Percentiles rank a stretch among this genome's conserved stretches.
Conservation (phyloP, 2,888 invertebrate species). For the Heliconius erato region DNA sequence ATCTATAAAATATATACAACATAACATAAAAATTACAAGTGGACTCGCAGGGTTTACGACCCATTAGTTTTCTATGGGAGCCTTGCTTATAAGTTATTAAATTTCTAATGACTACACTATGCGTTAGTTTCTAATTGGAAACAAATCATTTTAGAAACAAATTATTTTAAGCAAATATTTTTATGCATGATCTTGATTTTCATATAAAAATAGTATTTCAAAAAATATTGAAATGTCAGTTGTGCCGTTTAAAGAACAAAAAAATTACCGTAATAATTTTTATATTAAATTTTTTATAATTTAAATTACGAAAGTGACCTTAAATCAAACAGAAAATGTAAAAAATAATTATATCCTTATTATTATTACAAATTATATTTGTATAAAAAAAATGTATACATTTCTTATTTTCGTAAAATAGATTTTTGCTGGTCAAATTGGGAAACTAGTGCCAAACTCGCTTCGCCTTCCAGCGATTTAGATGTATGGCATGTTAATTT, state of each 20-base stretch:
- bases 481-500: too few relatives aligned
- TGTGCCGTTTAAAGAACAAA: neutral
- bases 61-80: conserved; percentile 8
- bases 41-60: conserved; percentile 49
- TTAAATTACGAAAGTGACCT: too few relatives aligned
- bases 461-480: too few relatives aligned
- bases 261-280: too few relatives aligned
- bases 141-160: neutral
- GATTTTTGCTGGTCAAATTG: too few relatives aligned
- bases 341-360: too few relatives aligned
- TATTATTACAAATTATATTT: too few relatives aligned
- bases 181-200: neutral
- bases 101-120: conserved; percentile 16
- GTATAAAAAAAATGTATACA: too few relatives aligned
- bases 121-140: conserved; percentile 7
- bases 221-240: neutral
- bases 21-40: conserved; percentile 22
- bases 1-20: conserved; percentile 16
- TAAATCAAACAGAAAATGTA: too few relatives aligned
- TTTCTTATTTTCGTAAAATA: too few relatives aligned
- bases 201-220: neutral
- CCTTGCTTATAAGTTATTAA: conserved; percentile 5
- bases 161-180: neutral
- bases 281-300: too few relatives aligned
- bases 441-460: too few relatives aligned